Base-by-base conservation (phyloP, 2,113 vertebrate species). In the Orthochromis malagaraziensis region DNA sequence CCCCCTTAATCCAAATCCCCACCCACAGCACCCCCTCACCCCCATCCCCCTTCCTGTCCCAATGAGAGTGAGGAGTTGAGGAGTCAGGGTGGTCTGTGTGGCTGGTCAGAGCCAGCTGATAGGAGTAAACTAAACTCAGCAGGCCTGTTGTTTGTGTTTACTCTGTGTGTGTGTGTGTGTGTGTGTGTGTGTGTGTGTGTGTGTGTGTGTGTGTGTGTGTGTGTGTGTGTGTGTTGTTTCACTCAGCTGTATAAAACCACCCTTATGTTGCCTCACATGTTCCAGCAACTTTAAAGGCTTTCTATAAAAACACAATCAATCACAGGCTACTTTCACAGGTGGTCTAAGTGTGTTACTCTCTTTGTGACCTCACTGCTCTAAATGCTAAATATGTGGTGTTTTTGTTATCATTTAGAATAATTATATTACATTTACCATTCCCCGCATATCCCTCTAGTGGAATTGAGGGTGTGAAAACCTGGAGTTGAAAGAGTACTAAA, bases 321-420 rank as follows among this genome's bases (percentile, higher is more conserved):
- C 95, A 97, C 96, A 84, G 94, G 96, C 97, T 97, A 81, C 97
- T 97, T 97, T 97, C 97, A 91, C 93, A 93, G 89, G 92, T 94
- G 93, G 86, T 45, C 85, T 38, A 6, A 83, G 53, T 29, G 9
- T 63, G 77, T 63, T 49, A 47, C 68, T 79, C 42, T 80, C 21
- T 96, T 94, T 95, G 94, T 33, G 94, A 94, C 82, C 94, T 19
- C 29, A 63, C 42, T 90, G 26, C 92, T n/a, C 29, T 81, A 53
- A 45, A 47, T 24, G 7, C n/a, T 79, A 65, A 38, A 65, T 38
- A 65, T 38, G 3, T 12, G 16, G 14, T 47, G 14, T 35, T 53
- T 49, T 47, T n/a, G 3, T 16, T 45, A 38, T 86, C 57, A 35
- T 80, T 57, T 54, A 47, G 3, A 38, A 17, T 70, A 45, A 45